Base-by-base conservation (phyloP, 1,140 invertebrate genomes). In the Parasteatoda tepidariorum region DNA sequence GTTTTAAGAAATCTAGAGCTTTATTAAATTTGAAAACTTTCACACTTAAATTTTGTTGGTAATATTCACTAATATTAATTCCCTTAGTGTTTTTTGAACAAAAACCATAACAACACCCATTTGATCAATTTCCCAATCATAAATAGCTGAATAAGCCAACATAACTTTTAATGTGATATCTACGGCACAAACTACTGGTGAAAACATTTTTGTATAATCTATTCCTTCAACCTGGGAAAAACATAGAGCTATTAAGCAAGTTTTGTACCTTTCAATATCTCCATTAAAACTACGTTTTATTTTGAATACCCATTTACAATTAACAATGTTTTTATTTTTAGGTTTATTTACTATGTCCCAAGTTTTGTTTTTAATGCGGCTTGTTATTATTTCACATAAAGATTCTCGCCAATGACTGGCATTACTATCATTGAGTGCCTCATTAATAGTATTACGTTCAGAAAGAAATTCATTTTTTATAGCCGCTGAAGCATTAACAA, bases 201-300 rank as follows among this genome's bases (percentile, higher is more conserved):
- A 87, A 86, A 85, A 90, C 11, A 88, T 89, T 84, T 90, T 4
- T 86, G n/a, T n/a, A n/a, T n/a, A n/a, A n/a, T n/a, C n/a, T n/a
- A n/a, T n/a, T n/a, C n/a, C n/a, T n/a, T n/a, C 30, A 31, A 73
- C 82, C 85, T 90, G 89, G 5, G 41, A 62, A 81, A 86, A 90
- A 7, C 89, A 89, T 86, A 87, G 87, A 4, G 86, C 87, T 0
- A 90, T 88, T 30, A 90, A 85, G 33, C 89, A 71, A 85, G n/a
- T n/a, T n/a, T n/a, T n/a, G n/a, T n/a, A n/a, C n/a, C n/a, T n/a
- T n/a, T n/a, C n/a, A n/a, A n/a, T 79, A 79, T 89, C 18, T 26
- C 88, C 86, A 70, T 87, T 73, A 5, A 75, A 24, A 84, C 87
- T 87, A 38, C 28, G 84, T 66, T 86, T 89, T 22, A 87, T 86